These are phyloP conservation scores for Campoletis raptor DNA, from an alignment of 2,888 invertebrate species.

Conservation along the genomic window DNA sequence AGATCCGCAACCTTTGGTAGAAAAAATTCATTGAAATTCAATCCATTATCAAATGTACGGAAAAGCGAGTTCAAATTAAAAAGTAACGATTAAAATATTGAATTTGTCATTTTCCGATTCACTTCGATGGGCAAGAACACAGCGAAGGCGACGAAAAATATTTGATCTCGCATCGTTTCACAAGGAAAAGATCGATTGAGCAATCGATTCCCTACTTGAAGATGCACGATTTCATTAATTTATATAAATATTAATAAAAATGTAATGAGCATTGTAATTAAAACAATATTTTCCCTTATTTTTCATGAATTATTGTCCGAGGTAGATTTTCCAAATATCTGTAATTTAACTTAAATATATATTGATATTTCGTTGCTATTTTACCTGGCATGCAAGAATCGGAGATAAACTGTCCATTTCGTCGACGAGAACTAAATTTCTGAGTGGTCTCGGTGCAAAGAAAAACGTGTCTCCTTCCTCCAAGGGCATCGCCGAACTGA, in stretches of 20 bases:
- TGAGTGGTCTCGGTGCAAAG: constrained; percentile 96
- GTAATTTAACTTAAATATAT: neutral
- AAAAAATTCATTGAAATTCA: neutral
- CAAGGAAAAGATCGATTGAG: constrained; percentile 74
- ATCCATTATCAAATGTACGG: constrained; percentile 3
- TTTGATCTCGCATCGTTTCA: constrained; percentile 79
- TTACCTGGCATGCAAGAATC: constrained; percentile 91
- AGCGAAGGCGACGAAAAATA: constrained; percentile 82
- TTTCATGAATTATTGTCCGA: neutral
- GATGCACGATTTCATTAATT: constrained; percentile 69
- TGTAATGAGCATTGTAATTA: constrained; percentile 48
- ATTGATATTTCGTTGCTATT: constrained; percentile 47
- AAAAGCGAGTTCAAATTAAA: constrained; percentile 5
- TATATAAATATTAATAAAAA: neutral
- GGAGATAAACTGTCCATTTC: constrained; percentile 98
- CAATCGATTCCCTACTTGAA: constrained; percentile 77
- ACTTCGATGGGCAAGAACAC: constrained; percentile 81
- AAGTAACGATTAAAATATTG: neutral
- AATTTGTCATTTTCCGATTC: constrained; percentile 80
- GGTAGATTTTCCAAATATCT: neutral
- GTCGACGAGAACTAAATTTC: constrained; percentile 98
- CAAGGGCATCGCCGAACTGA: constrained; percentile 98
- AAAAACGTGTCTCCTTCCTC: constrained; percentile 99
- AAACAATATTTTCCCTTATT: neutral
- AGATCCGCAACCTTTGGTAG: constrained; percentile 92